Base-by-base conservation (phyloP, 2,888 invertebrate species). In the Agonopterix subpropinquella region DNA sequence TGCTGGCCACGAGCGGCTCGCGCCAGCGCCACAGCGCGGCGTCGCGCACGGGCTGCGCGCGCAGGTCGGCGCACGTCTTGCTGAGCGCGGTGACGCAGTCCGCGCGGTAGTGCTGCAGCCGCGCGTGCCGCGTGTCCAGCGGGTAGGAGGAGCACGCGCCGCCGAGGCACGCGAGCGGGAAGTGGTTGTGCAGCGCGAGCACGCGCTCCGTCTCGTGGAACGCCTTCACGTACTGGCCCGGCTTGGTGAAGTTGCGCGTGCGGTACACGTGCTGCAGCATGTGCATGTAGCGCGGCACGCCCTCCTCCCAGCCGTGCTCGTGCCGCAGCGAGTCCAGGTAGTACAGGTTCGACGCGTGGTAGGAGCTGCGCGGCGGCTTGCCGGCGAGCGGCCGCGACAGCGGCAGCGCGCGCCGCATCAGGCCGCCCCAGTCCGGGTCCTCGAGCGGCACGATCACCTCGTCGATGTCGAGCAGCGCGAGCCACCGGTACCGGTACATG, bases 191-290 rank as follows among this genome's bases (percentile, higher is more conserved):
- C 56, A 97, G 89, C 37, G 96, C 94, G 45, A 97, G 90, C 47
- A 96, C 96, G 64, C 95, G 92, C 66, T 95, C 95, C 36, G 97
- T 95, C 84, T 96, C 95, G 82, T 97, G 97, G 89, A 97, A 97
- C 79, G 97, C 96, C 83, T 97, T 97, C 57, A 97, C 94, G 83
- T 96, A 97, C 80, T 95, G 95, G 63, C 96, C 96, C 5, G 96
- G 96, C 79, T 96, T 96, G 7, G 97, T 97, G 84, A 95, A 97
- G 85, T 97, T 97, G 72, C 93, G 93, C 58, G 96, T 94, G 49
- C 97, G 91, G 77, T 96, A 95, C 43, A 96, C 96, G 84, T 97
- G 96, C 80, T 96, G 96, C 73, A 97, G 77, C 97, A 97, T 97
- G 82, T 97, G 97, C 94, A 97, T 92, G 77, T 97, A 96, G 64